Conservation (phyloP, 2,797 vertebrate species). For the Ispidina picta region DNA sequence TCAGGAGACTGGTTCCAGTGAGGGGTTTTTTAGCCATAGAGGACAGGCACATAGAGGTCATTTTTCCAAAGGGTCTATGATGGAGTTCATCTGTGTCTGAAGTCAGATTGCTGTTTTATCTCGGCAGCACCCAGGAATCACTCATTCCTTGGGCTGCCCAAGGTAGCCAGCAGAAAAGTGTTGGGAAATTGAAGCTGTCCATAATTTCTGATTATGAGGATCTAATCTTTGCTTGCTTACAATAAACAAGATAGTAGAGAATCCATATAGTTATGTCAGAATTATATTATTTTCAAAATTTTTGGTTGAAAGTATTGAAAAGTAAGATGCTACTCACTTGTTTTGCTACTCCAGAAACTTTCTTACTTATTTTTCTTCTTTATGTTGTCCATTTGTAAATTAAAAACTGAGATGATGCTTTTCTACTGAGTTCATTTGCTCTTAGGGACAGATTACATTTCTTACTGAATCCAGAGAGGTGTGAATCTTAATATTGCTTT, state of each 20-base stretch:
- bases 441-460: neutral
- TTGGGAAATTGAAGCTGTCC: neutral
- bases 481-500: neutral
- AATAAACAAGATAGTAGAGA: neutral
- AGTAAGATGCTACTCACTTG: neutral
- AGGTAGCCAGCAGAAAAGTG: neutral
- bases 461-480: neutral
- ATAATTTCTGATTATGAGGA: neutral
- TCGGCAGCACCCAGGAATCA: neutral
- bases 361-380: neutral
- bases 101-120: neutral
- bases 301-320: neutral
- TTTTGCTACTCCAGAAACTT: neutral
- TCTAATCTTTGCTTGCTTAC: neutral
- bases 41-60: rapidly evolving
- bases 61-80: neutral
- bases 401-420: neutral
- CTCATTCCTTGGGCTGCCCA: neutral
- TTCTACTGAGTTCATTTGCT: neutral
- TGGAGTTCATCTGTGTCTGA: neutral
- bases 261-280: neutral
- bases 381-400: neutral
- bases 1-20: neutral
- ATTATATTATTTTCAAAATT: neutral
- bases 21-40: neutral